Percentiles rank a stretch among this genome's conserved stretches.
Evolutionary conservation across 1,140 invertebrate species (phyloP).

Genomic region (Plectrocnemia conspersa): DNA sequence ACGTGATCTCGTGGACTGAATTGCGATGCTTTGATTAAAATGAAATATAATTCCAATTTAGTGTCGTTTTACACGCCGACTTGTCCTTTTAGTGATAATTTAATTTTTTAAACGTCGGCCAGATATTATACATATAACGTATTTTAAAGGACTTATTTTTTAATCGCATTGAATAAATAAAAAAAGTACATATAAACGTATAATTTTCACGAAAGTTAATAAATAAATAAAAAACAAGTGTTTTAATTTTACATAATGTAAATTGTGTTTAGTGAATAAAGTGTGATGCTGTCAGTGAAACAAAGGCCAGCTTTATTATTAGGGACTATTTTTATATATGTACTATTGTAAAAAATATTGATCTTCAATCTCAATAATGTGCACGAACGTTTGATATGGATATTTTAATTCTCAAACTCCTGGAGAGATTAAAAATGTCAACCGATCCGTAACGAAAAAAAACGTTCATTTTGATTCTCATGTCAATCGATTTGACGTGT

Average conservation of each 20-base stretch:
- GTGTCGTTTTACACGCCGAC: slow-evolving; percentile 20
- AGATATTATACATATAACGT: no score
- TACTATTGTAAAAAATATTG: no score
- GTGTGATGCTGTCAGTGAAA: slow-evolving; percentile 30
- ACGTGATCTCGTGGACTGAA: slow-evolving; percentile 30
- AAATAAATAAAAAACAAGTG: slow-evolving; percentile 16
- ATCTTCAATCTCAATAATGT: slow-evolving; percentile 21
- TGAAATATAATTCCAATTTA: slow-evolving; percentile 21
- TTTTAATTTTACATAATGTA: slow-evolving; percentile 18
- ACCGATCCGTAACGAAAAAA: no score
- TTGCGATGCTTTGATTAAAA: slow-evolving; percentile 15
- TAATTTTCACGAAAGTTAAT: no score
- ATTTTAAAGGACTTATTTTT: no score
- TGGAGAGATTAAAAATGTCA: no score
- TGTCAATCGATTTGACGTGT: no score
- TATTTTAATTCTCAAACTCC: no score
- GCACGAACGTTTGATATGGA: no score
- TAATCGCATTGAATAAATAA: no score
- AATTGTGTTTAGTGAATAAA: slow-evolving; percentile 31
- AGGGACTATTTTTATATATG: slow-evolving; percentile 24
- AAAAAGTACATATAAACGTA: no score
- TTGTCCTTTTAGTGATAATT: slow-evolving; percentile 17
- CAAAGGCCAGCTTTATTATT: slow-evolving; percentile 31
- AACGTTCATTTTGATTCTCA: no score
- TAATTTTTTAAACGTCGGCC: slow-evolving; percentile 15